Base-by-base conservation (phyloP, 2,888 invertebrate genomes). In the Drosophila cracens region DNA sequence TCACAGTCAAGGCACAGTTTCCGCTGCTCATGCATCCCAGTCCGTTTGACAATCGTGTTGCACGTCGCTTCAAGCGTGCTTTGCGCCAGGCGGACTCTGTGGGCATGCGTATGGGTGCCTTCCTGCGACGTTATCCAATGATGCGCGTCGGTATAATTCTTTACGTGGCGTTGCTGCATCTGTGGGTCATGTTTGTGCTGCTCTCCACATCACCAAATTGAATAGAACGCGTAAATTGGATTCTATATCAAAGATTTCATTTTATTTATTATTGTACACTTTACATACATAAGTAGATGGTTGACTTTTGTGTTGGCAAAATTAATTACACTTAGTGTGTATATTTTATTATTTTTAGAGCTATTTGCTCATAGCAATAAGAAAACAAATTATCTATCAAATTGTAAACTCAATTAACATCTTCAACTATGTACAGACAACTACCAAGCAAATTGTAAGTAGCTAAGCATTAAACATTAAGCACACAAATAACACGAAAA, bases 91-190 rank as follows among this genome's bases (percentile, higher is more conserved):
- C 97, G 29, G 97, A 97, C 93, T 95, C 95, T 29, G 94, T 97
- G 62, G 97, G 98, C 53, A 94, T 97, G 64, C 94, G 97, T 46
- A 94, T 97, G 25, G 97, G 97, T 16, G 94, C 96, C 25, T 96
- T 97, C 92, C 93, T 98, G 56, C 94, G 97, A 68, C 94, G 97
- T 68, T 97, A 98, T 93, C 98, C 98, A 0, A 93, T 97, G 53
- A 96, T 97, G 68, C 95, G 98, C 85, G 95, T 97, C 69, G 95
- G 97, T 91, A 95, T 98, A n/a, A 94, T 98, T 72, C 93, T 96
- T 84, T 98, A 98, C 92, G 96, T 98, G 95, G 97, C 96, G n/a
- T 93, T 97, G 59, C 94, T 98, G 18, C 97, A 97, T 92, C 93
- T 97, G 27, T 97, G 97, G 97, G 97, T 97, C 59, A 94, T 97